A percentile compares a stretch with the other conserved stretches of the same genome.
Evolutionary conservation across 92 coral and sea anemone genomes (phyloP).

Genomic region (Metridium senile): DNA sequence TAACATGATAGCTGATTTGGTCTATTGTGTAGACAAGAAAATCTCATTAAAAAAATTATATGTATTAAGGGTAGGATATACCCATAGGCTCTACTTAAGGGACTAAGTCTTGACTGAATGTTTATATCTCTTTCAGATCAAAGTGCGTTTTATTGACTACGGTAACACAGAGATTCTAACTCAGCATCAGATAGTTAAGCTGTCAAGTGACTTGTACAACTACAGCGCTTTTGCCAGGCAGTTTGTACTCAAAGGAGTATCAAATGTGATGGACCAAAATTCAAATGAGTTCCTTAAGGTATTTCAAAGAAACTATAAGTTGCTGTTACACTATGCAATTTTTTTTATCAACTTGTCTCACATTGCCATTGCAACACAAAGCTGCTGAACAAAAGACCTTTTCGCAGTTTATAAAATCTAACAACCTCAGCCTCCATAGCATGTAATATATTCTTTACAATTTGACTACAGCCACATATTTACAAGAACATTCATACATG

Average conservation of each 20-base stretch:
- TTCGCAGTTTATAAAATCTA: background rate
- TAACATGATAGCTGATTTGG: too few relatives aligned
- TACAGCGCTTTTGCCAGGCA: constrained; percentile 68
- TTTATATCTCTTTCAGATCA: constrained; percentile 31
- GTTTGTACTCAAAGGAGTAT: constrained; percentile 60
- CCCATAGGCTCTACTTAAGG: background rate
- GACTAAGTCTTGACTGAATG: background rate
- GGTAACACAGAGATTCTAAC: constrained; percentile 83
- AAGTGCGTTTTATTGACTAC: constrained; percentile 82
- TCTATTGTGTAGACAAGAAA: too few relatives aligned
- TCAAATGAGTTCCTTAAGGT: constrained; percentile 48
- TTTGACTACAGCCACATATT: too few relatives aligned
- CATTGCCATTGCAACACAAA: too few relatives aligned
- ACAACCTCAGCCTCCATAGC: too few relatives aligned
- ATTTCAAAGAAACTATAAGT: background rate
- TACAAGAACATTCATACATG: too few relatives aligned
- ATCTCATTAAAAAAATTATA: too few relatives aligned
- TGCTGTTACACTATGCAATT: too few relatives aligned
- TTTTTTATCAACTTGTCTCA: too few relatives aligned
- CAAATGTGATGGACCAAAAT: constrained; percentile 39
- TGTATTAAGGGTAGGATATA: too few relatives aligned
- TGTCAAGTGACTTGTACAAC: constrained; percentile 64
- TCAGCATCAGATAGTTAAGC: constrained; percentile 61
- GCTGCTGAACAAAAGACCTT: background rate
- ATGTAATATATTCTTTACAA: too few relatives aligned